Evolutionary conservation across 2,113 vertebrate genomes (phyloP), one percentile per base, ranked within the genome.

Genomic region (Lampris incognitus): DNA sequence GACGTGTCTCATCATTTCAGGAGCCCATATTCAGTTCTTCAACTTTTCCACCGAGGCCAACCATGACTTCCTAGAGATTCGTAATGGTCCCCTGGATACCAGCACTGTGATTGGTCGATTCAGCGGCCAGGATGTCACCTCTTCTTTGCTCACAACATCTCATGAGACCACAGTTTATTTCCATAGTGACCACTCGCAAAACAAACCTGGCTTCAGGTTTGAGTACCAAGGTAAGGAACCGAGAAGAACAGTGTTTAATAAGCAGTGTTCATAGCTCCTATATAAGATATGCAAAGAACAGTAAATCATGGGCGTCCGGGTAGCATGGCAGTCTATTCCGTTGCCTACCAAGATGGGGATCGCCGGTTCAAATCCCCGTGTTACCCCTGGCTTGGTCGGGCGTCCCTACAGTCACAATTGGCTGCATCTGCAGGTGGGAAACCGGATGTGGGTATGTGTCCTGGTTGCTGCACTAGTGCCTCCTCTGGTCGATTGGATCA

Each of bases 11-110:
- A 1, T 67, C 24, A 75, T 48, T 75, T 13, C 84, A 99, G 98
- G 98, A 70, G 97, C 97, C 74, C 97, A 99, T 86, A 75, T 99
- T 82, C 97, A 98, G 84, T 99, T 99, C 90, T 91, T 98, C 5
- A 99, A 99, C 92, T 99, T 98, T 92, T 99, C 98, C 87, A 99
- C 96, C 0, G 98, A 99, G 83, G 97, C 97, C 0, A 99, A 99
- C 92, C 98, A 99, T 0, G 98, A 99, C 92, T 99, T 97, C 49
- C 93, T 99, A 0, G 98, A 99, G 86, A 96, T 99, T 81, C 94
- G 97, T 37, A 99, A 99, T 0, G 98, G 97, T 3, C 98, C 98
- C 1, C 93, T 97, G 0, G 98, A 99, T 72, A 99, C 97, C 39
- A 99, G 97, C 60, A 78, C 92, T 0, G 94, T 99, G 86, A 97